A percentile compares a stretch with the other conserved stretches of the same genome.
Evolutionary conservation across 64 coral and sea anemone genomes (phyloP).

Genomic region (Pocillopora damicornis): DNA sequence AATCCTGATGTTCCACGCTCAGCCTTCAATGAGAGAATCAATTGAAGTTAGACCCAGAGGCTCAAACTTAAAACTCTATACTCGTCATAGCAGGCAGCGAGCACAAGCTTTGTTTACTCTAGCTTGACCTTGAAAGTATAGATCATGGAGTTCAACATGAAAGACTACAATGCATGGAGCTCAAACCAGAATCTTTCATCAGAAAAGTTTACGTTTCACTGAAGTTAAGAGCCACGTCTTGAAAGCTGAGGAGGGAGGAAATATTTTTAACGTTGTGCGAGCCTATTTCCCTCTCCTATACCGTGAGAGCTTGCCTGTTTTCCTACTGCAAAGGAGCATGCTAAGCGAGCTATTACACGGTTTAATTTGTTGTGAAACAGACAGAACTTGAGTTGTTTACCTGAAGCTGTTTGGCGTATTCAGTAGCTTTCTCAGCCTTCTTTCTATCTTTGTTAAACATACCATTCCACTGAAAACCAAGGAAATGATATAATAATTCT

Average conservation of each 20-base stretch:
- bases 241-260: no score
- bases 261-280: no score
- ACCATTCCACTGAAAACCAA: conserved; percentile 11
- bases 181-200: no score
- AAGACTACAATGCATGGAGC: no score
- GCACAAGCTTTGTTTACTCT: neutral
- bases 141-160: no score
- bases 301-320: no score
- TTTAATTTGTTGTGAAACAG: no score
- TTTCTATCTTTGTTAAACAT: neutral
- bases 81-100: neutral
- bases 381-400: neutral
- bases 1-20: neutral
- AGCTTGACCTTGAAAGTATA: neutral
- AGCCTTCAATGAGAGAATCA: neutral
- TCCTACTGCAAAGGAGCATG: no score
- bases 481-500: neutral
- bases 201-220: no score
- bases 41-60: neutral
- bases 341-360: no score
- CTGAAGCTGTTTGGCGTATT: neutral
- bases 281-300: no score
- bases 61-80: neutral
- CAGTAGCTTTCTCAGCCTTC: neutral
- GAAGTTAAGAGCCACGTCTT: no score